phyloP scores from a whole-genome alignment of 2,888 invertebrate genomes.

The Caenorhabditis japonica region DNA sequence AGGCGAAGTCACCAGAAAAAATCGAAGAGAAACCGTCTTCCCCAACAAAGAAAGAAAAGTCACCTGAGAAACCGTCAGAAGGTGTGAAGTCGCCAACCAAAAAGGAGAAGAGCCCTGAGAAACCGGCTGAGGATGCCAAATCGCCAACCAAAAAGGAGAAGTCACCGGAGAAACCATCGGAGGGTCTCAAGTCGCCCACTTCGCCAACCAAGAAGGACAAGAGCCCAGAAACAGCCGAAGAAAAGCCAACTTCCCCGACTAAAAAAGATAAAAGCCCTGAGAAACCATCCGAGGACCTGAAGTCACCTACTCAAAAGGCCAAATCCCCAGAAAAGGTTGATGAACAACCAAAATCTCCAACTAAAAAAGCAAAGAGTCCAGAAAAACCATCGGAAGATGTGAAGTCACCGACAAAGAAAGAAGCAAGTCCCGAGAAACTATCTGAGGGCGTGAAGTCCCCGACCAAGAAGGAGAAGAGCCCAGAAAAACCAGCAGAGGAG shows the following conservation, averaged over 20 bases:
- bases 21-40: not conserved
- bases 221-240: slow-evolving; percentile 3
- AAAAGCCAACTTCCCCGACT: no score
- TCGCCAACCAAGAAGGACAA: slow-evolving; percentile 18
- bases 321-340: no score
- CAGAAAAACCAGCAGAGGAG: slow-evolving; percentile 12
- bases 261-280: no score
- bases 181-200: slow-evolving; percentile 4
- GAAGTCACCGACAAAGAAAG: slow-evolving; percentile 23
- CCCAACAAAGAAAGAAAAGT: slow-evolving; percentile 15
- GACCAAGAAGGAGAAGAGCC: slow-evolving; percentile 11
- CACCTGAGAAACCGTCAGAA: slow-evolving; percentile 8
- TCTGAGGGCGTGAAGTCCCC: slow-evolving; percentile 3
- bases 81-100: slow-evolving; percentile 9
- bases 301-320: no score
- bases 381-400: slow-evolving; percentile 5
- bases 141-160: slow-evolving; percentile 34
- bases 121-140: slow-evolving; percentile 10
- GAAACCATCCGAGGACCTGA: no score
- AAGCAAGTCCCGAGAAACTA: slow-evolving; percentile 14
- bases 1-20: slow-evolving; percentile 21
- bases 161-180: slow-evolving; percentile 15
- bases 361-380: slow-evolving; percentile 5
- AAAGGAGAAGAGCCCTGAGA: slow-evolving; percentile 31
- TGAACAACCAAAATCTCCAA: no score